Conservation (phyloP, 2,797 vertebrate genomes). For the Betta splendens region DNA sequence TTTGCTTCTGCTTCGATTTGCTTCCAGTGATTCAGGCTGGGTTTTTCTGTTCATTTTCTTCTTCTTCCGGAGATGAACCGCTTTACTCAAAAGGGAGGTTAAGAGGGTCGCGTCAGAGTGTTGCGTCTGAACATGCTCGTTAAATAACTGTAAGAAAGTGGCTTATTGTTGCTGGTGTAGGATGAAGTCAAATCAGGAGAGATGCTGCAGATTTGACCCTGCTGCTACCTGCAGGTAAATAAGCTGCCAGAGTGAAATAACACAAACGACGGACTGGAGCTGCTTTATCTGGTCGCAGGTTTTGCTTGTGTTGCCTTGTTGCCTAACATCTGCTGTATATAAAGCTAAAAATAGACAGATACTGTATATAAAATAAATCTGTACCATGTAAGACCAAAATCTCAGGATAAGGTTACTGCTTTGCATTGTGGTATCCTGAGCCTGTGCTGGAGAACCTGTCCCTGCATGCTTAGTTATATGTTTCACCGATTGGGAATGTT, state of each 20-base stretch:
- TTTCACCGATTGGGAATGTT: neutral
- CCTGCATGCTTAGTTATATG: neutral
- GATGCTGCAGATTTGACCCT: constrained; percentile 6
- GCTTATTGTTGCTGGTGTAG: constrained; percentile 23
- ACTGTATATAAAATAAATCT: too few species aligned
- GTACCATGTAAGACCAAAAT: too few species aligned
- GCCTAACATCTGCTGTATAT: too few species aligned
- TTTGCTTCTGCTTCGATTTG: constrained; percentile 37
- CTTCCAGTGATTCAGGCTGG: constrained; percentile 18
- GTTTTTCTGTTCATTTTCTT: neutral
- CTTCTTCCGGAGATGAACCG: neutral
- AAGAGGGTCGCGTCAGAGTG: neutral
- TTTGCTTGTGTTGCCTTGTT: too few species aligned
- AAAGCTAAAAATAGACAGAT: too few species aligned
- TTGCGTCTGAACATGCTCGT: constrained; percentile 1
- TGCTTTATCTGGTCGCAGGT: neutral
- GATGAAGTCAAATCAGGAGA: constrained; percentile 6
- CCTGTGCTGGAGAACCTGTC: neutral
- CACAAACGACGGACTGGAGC: neutral
- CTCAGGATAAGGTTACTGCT: neutral
- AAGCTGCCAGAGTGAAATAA: constrained; percentile 20
- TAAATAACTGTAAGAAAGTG: constrained; percentile 1
- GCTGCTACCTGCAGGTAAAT: constrained; percentile 7
- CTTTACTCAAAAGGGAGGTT: constrained; percentile 37
- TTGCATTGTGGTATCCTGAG: neutral